These are phyloP conservation scores for Caenorhabditis sp. DNA, from an alignment of 2,888 invertebrate species.

Conservation along the genomic window DNA sequence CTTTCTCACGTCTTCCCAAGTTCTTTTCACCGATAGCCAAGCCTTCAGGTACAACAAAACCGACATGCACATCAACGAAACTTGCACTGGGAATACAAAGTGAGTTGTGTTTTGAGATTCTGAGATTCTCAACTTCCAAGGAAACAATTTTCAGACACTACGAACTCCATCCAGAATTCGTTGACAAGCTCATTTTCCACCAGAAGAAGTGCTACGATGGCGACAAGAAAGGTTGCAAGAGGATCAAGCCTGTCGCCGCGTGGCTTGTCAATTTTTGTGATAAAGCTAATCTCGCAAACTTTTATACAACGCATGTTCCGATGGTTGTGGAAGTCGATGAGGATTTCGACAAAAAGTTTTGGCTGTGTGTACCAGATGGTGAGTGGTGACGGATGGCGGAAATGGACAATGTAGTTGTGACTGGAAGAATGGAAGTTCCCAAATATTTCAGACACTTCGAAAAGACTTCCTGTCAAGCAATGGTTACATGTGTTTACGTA, in stretches of 20 bases:
- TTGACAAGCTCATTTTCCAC: neutral
- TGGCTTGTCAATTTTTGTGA: neutral
- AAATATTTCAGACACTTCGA: neutral
- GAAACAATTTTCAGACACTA: neutral
- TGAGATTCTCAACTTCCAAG: too few relatives aligned
- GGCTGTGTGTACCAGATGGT: neutral
- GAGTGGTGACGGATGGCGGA: neutral
- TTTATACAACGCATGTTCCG: neutral
- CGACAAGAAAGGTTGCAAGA: too few relatives aligned
- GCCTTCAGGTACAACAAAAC: too few relatives aligned
- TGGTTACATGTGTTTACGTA: neutral
- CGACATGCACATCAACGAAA: neutral
- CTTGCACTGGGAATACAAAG: neutral
- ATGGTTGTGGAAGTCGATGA: neutral
- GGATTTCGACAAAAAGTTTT: neutral
- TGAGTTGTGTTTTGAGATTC: neutral
- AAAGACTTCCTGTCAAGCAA: neutral
- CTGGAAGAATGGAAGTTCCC: too few relatives aligned
- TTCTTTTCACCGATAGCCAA: neutral
- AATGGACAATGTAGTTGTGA: too few relatives aligned
- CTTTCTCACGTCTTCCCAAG: slow-evolving; percentile 9
- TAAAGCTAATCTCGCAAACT: neutral
- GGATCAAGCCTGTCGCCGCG: neutral
- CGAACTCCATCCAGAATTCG: neutral
- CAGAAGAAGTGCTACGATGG: neutral